Evolutionary conservation across 2,113 vertebrate species (phyloP).

Genomic region (Gymnobelideus leadbeateri): DNA sequence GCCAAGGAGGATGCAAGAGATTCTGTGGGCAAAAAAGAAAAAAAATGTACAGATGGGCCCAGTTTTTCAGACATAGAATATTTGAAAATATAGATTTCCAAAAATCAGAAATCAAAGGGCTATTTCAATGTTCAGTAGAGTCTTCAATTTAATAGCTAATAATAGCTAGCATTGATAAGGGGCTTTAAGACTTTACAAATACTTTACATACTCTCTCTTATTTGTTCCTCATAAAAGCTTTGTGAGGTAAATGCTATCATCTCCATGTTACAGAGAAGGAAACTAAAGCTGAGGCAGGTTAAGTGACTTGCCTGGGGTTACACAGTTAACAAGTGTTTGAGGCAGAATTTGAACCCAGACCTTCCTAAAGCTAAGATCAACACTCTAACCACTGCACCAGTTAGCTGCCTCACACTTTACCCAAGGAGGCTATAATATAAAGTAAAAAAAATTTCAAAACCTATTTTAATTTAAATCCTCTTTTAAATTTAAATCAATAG

Average conservation of each 20-base stretch:
- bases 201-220: not conserved
- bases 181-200: not conserved
- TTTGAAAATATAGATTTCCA: not conserved
- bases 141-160: not conserved
- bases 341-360: not conserved
- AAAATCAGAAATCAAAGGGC: not conserved
- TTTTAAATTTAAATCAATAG: not conserved
- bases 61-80: not conserved
- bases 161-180: not conserved
- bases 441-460: not conserved
- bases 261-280: not conserved
- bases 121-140: not conserved
- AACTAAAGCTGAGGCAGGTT: not conserved
- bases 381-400: not conserved
- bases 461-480: not conserved
- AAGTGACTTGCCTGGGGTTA: not conserved
- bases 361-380: not conserved
- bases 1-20: not conserved
- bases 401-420: not conserved
- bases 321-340: not conserved
- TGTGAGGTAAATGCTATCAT: not conserved
- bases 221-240: not conserved
- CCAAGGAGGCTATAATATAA: not conserved
- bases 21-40: not conserved
- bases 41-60: not conserved